Evolutionary conservation across 2,888 invertebrate species (phyloP).

Genomic region (Caradrina clavipalpis): DNA sequence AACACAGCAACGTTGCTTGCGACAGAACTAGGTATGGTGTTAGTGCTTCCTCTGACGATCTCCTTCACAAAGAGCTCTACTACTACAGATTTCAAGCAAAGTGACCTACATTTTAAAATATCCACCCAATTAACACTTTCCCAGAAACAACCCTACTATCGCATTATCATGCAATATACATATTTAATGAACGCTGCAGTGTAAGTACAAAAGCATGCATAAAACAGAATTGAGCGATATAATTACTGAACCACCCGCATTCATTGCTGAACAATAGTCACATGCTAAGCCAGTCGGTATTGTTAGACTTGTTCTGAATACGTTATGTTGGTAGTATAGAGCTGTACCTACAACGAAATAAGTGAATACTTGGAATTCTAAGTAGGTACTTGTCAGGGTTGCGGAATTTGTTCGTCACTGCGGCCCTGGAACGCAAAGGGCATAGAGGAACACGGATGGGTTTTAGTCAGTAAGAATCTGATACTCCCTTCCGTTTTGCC

Average conservation of each 20-base stretch:
- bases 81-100: neutral
- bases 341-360: neutral
- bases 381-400: too few species aligned
- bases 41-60: too few species aligned
- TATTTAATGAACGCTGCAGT: constrained; percentile 16
- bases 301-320: constrained; percentile 33
- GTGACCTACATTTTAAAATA: neutral
- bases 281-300: constrained; percentile 31
- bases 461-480: too few species aligned
- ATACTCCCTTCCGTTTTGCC: too few species aligned
- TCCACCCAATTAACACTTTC: neutral
- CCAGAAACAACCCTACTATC: neutral
- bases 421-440: too few species aligned
- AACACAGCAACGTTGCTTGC: too few species aligned
- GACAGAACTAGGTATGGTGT: too few species aligned
- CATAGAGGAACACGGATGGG: too few species aligned
- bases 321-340: neutral
- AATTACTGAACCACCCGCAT: constrained; percentile 53
- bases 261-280: constrained; percentile 38
- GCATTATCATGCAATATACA: neutral
- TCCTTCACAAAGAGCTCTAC: too few species aligned
- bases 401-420: too few species aligned
- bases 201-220: constrained; percentile 22
- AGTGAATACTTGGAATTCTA: neutral
- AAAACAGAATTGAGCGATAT: constrained; percentile 43